Conservation (phyloP, 1,140 invertebrate species). For the Sesamia nonagrioides region DNA sequence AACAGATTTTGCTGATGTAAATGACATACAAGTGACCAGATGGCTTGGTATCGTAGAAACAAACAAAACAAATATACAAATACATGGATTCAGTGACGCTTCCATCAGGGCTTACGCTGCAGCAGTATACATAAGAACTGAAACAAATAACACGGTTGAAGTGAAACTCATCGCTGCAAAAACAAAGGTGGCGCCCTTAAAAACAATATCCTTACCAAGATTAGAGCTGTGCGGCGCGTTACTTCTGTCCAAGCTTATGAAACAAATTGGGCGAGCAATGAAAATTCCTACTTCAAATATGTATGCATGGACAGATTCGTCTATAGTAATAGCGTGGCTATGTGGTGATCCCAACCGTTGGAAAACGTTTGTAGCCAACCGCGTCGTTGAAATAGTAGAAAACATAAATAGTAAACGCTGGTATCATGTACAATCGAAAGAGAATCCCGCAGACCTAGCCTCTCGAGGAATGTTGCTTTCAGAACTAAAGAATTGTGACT, state of each 20-base stretch:
- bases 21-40: constrained; percentile 24
- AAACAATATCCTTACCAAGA: constrained; percentile 63
- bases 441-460: no score
- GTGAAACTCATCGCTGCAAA: constrained; percentile 40
- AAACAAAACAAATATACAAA: constrained; percentile 12
- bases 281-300: constrained; percentile 16
- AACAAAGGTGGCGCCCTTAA: constrained; percentile 70
- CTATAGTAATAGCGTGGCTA: constrained; percentile 38
- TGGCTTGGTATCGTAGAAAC: not conserved
- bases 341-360: constrained; percentile 23
- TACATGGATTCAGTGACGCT: constrained; percentile 46
- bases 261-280: constrained; percentile 25
- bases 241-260: constrained; percentile 37
- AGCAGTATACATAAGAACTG: not conserved
- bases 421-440: no score
- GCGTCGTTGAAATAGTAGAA: no score
- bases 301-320: constrained; percentile 51
- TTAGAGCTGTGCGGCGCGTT: constrained; percentile 68
- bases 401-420: no score
- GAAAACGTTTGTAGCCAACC: no score
- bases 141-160: not conserved
- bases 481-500: no score
- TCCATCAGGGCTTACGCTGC: constrained; percentile 15
- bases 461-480: no score
- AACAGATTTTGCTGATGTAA: constrained; percentile 46